A percentile compares a stretch with the other conserved stretches of the same genome.
phyloP scores from a whole-genome alignment of 1,140 invertebrate genomes.

The Pseudomyrmex concolor region DNA sequence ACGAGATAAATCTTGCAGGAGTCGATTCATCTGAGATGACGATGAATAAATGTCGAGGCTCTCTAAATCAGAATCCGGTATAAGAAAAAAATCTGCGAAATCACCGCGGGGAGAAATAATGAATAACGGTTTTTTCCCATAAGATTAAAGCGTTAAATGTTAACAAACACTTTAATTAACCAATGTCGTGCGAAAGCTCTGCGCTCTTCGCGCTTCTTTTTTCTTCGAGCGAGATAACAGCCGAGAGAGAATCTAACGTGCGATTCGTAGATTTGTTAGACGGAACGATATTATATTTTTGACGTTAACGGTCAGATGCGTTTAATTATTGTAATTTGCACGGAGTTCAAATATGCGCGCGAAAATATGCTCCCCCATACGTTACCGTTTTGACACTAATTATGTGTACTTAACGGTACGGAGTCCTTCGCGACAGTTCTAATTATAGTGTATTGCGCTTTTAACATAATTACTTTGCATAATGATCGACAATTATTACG shows the following conservation, averaged over 20 bases:
- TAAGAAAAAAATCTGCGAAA: neutral
- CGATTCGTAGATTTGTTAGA: neutral
- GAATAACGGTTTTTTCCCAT: neutral
- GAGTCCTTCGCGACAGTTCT: neutral
- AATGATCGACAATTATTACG: too few species aligned
- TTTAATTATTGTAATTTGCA: slow-evolving; percentile 49
- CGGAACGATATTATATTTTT: slow-evolving; percentile 51
- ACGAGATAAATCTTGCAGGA: slow-evolving; percentile 40
- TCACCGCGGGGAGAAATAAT: neutral
- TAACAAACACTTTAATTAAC: slow-evolving; percentile 20
- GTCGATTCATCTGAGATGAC: slow-evolving; percentile 24
- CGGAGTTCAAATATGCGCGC: neutral
- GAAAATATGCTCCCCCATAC: slow-evolving; percentile 14
- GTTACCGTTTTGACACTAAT: slow-evolving; percentile 18
- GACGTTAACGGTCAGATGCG: neutral
- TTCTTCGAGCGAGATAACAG: too few species aligned
- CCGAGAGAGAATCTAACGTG: neutral
- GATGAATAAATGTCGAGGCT: slow-evolving; percentile 3
- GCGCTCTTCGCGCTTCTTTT: neutral
- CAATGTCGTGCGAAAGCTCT: neutral
- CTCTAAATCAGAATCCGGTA: neutral
- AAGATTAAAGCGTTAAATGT: neutral
- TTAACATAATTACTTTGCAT: neutral
- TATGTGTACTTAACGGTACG: neutral
- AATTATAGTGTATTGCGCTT: slow-evolving; percentile 1